These are phyloP conservation scores for Myotis brandtii DNA, from an alignment of 2,113 vertebrate genomes.

Conservation along the genomic window DNA sequence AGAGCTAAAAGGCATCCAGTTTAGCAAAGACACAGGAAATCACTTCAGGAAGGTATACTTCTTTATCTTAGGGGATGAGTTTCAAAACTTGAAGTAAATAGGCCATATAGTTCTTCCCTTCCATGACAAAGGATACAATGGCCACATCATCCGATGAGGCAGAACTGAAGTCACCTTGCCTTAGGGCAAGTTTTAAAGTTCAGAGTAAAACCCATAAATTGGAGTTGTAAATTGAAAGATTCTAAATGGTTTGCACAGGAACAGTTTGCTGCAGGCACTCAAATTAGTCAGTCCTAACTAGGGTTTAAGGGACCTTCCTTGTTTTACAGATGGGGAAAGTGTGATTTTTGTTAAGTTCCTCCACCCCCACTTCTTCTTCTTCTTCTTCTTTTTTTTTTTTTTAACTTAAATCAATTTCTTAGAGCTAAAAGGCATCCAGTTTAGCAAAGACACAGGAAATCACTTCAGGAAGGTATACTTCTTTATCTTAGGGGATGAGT, in stretches of 20 bases:
- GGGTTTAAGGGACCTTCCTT: not conserved
- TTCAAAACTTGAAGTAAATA: conserved; percentile 62
- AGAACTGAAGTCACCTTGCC: not conserved
- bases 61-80: not conserved
- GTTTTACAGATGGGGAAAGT: not conserved
- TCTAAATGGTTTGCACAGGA: not conserved
- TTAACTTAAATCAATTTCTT: conserved; percentile 42
- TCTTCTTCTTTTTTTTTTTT: not conserved
- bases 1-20: not conserved
- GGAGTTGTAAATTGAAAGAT: conserved; percentile 38
- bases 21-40: no score
- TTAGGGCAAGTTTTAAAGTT: conserved; percentile 46
- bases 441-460: conserved; percentile 64
- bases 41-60: no score
- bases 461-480: conserved; percentile 58
- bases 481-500: not conserved
- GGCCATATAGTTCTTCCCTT: not conserved
- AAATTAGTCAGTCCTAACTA: not conserved
- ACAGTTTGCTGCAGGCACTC: not conserved
- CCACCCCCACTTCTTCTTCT: no score
- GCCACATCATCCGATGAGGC: not conserved
- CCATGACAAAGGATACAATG: not conserved
- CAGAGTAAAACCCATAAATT: conserved; percentile 59
- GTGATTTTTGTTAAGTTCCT: no score
- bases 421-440: conserved; percentile 42